Evolutionary conservation across 2,113 vertebrate species (phyloP).

Genomic region (Parotia lawesii): DNA sequence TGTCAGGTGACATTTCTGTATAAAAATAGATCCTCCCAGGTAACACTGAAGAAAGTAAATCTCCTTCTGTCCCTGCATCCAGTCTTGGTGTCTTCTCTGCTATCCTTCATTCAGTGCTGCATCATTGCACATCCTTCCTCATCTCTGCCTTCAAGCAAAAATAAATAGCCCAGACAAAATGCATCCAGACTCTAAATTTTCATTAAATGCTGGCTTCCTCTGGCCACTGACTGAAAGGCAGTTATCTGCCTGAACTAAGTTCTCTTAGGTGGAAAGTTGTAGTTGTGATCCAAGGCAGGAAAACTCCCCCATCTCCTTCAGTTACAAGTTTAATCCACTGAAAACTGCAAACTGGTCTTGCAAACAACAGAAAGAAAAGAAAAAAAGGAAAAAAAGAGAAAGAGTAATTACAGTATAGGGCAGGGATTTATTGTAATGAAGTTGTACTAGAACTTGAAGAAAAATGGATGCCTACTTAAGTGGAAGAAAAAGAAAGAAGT

Average conservation of each 20-base stretch:
- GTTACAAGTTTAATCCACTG: neutral
- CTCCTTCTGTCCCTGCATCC: neutral
- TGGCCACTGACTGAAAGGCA: neutral
- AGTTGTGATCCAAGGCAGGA: neutral
- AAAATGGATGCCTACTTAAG: neutral
- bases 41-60: neutral
- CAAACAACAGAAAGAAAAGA: neutral
- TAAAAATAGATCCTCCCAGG: slow-evolving; percentile 21
- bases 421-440: neutral
- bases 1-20: neutral
- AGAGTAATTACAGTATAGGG: neutral
- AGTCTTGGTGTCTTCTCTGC: neutral
- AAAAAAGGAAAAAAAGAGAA: neutral
- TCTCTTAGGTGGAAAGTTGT: neutral
- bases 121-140: neutral
- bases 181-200: neutral
- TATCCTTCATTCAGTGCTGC: neutral
- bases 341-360: neutral
- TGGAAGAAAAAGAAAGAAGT: neutral
- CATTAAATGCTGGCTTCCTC: neutral
- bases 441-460: neutral
- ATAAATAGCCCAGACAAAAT: neutral
- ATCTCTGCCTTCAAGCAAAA: neutral
- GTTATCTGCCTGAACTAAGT: neutral
- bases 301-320: neutral